Evolutionary conservation across 2,113 vertebrate genomes (phyloP).

Genomic region (Megaceryle torquata): DNA sequence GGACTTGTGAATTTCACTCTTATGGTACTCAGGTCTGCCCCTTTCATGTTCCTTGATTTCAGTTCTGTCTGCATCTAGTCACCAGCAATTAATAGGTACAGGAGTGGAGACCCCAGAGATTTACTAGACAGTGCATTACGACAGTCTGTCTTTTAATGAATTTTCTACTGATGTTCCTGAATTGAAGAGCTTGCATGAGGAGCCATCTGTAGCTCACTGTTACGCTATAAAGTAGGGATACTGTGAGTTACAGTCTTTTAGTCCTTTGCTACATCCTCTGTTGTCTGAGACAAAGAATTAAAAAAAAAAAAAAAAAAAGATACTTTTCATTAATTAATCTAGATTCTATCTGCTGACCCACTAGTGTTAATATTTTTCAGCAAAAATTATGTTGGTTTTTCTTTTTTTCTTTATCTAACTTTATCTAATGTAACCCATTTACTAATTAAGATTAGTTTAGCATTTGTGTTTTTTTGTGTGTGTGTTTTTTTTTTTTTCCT

Average conservation of each 20-base stretch:
- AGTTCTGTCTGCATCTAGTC: background rate
- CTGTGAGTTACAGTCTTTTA: background rate
- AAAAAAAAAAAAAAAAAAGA: background rate
- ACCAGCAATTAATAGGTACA: background rate
- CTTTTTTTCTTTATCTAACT: background rate
- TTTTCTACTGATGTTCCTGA: background rate
- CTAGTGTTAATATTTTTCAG: background rate
- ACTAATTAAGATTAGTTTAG: background rate
- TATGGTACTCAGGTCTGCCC: fast-evolving
- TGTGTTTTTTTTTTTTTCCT: background rate
- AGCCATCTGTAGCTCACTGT: background rate
- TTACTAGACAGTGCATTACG: background rate
- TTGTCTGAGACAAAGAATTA: background rate
- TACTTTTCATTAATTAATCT: background rate
- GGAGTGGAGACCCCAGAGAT: background rate
- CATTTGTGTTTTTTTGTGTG: background rate
- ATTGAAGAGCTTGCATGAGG: background rate
- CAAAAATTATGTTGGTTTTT: background rate
- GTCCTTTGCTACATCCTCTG: background rate
- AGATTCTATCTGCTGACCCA: background rate
- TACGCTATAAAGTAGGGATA: background rate
- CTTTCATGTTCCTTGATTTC: background rate
- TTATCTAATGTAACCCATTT: background rate
- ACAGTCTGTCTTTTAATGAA: background rate
- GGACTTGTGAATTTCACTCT: background rate